Conservation (phyloP, 2,113 vertebrate species). For the Dissostichus mawsoni region DNA sequence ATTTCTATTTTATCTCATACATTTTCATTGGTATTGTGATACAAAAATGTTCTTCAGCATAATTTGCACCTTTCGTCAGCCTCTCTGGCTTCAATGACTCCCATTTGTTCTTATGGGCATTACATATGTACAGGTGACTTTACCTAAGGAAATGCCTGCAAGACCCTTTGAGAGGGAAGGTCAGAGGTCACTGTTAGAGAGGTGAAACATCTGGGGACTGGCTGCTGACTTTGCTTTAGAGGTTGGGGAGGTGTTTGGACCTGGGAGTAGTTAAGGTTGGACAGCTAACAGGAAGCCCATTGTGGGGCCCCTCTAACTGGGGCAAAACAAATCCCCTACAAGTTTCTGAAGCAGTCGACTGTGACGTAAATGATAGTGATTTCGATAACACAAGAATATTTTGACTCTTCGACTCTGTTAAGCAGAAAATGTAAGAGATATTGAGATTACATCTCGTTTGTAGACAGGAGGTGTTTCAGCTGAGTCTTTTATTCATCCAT, state of each 20-base stretch:
- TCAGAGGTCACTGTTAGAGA: slow-evolving; percentile 45
- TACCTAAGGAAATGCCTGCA: slow-evolving; percentile 23
- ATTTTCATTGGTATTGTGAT: background rate
- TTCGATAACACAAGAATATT: background rate
- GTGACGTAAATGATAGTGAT: background rate
- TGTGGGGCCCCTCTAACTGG: slow-evolving; percentile 28
- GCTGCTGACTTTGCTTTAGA: slow-evolving; percentile 24
- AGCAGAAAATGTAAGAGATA: background rate
- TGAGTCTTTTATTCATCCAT: background rate
- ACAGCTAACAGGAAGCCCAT: slow-evolving; percentile 45
- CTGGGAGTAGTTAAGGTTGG: slow-evolving; percentile 72
- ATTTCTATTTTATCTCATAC: background rate
- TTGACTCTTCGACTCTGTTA: background rate
- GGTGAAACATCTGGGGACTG: slow-evolving; percentile 36
- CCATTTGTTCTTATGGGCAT: background rate
- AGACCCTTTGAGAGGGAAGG: slow-evolving; percentile 25
- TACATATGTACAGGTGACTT: slow-evolving; percentile 41
- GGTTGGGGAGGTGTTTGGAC: slow-evolving; percentile 55
- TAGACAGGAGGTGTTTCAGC: background rate
- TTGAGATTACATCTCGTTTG: background rate
- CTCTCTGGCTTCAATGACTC: background rate
- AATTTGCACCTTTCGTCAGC: background rate
- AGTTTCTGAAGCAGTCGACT: background rate
- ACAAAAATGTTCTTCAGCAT: background rate
- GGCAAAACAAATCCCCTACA: slow-evolving; percentile 6